Percentiles rank a stretch among this genome's conserved stretches.
These are phyloP conservation scores for Meriones unguiculatus DNA, from an alignment of 2,113 vertebrate species.

Conservation along the genomic window DNA sequence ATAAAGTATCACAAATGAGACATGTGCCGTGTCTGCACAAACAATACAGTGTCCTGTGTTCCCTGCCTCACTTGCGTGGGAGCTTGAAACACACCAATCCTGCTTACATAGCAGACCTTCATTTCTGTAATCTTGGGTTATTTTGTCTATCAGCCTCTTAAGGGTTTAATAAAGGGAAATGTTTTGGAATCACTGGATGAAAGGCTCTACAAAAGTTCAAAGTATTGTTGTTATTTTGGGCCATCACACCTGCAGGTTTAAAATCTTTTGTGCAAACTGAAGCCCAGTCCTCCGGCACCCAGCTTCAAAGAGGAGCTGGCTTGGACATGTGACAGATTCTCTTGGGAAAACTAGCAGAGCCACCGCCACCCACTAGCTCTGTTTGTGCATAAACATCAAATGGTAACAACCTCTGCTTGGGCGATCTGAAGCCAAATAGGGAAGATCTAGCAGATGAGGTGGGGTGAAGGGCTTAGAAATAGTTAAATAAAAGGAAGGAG, in stretches of 20 bases:
- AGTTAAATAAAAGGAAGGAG: conserved; percentile 11
- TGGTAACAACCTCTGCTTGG: not conserved
- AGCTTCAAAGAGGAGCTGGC: conserved; percentile 57
- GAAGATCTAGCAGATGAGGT: conserved; percentile 19
- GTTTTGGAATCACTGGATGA: conserved; percentile 68
- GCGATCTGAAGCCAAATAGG: not conserved
- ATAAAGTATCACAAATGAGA: conserved; percentile 14
- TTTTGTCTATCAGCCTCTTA: conserved; percentile 43
- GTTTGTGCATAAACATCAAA: conserved; percentile 9
- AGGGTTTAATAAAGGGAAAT: conserved; percentile 50
- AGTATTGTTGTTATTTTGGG: conserved; percentile 60
- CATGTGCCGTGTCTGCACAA: not conserved
- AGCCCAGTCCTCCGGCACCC: conserved; percentile 46
- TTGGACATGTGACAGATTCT: conserved; percentile 1
- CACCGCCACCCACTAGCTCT: not conserved
- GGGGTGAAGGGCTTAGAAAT: not conserved
- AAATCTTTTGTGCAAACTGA: conserved; percentile 57
- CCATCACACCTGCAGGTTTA: conserved; percentile 54
- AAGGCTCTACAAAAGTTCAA: conserved; percentile 70
- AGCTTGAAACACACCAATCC: not conserved
- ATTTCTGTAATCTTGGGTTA: conserved; percentile 27
- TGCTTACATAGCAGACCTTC: not conserved
- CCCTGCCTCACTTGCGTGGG: not conserved
- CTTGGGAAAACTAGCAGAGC: not conserved
- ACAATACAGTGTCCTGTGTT: not conserved